These are phyloP conservation scores for Prionailurus viverrinus DNA, from an alignment of 2,113 vertebrate species.

Conservation along the genomic window DNA sequence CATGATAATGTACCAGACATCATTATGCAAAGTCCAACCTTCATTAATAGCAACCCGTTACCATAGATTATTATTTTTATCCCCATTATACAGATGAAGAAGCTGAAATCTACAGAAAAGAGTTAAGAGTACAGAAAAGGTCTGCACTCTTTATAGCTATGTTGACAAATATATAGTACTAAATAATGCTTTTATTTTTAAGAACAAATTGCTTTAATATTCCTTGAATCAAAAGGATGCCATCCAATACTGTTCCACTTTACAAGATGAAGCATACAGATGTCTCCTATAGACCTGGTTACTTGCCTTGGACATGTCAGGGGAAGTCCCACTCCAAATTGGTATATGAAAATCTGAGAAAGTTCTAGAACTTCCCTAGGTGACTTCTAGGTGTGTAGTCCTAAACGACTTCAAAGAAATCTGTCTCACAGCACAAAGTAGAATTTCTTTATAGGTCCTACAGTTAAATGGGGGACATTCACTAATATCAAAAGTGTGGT, in stretches of 20 bases:
- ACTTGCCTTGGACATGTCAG: background rate
- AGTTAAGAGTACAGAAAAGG: background rate
- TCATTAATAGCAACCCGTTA: background rate
- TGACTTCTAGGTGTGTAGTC: background rate
- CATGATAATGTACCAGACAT: background rate
- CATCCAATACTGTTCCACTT: background rate
- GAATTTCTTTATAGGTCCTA: background rate
- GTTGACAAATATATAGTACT: background rate
- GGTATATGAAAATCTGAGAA: background rate
- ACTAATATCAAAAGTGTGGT: background rate
- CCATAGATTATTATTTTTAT: background rate
- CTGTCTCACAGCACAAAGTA: background rate
- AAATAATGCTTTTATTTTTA: background rate
- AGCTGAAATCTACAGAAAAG: background rate
- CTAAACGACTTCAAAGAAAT: conserved; percentile 29
- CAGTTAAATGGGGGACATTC: background rate
- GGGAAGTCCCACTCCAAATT: background rate
- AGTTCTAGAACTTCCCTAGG: background rate
- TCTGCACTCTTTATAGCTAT: background rate
- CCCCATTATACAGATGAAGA: background rate
- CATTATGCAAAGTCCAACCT: background rate
- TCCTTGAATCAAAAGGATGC: background rate
- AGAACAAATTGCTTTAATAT: background rate
- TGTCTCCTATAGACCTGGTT: background rate
- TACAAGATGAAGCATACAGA: background rate